Evolutionary conservation across 2,888 invertebrate genomes (phyloP).

Genomic region (Helobdella robusta): DNA sequence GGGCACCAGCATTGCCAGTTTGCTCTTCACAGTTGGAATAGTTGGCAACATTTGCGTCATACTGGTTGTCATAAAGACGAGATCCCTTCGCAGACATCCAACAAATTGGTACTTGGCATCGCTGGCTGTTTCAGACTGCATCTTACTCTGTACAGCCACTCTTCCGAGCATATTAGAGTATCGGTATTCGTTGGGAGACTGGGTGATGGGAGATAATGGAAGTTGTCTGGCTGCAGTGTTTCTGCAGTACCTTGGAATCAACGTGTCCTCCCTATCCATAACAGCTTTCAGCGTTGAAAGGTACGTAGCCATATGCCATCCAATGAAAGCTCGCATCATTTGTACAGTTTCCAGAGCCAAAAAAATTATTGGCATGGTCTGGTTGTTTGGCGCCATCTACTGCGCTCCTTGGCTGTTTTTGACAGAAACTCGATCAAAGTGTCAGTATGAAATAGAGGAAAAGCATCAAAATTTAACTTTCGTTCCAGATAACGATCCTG

Average conservation of each 20-base stretch:
- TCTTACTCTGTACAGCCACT: constrained; percentile 56
- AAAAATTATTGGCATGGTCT: constrained; percentile 55
- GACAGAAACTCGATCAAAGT: background rate
- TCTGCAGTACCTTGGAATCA: constrained; percentile 57
- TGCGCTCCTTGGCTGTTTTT: constrained; percentile 57
- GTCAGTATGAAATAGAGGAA: background rate
- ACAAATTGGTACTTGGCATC: constrained; percentile 60
- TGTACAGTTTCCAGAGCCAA: constrained; percentile 58
- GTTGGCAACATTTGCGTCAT: constrained; percentile 54
- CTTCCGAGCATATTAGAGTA: constrained; percentile 52
- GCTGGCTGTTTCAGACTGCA: constrained; percentile 56
- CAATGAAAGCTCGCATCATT: constrained; percentile 55
- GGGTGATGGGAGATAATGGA: constrained; percentile 52
- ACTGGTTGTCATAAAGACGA: constrained; percentile 51
- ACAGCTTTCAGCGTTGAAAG: constrained; percentile 60
- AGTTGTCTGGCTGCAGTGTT: constrained; percentile 55
- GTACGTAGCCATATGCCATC: constrained; percentile 60
- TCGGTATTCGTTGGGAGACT: constrained; percentile 51
- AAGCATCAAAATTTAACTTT: no score
- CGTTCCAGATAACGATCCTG: constrained; percentile 37
- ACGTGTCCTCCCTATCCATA: constrained; percentile 57
- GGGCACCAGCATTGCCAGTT: constrained; percentile 44
- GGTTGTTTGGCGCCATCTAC: constrained; percentile 56
- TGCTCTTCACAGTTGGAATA: constrained; percentile 55
- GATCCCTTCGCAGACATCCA: constrained; percentile 53